Evolutionary conservation across 2,113 vertebrate species (phyloP).

Genomic region (Bos taurus): DNA sequence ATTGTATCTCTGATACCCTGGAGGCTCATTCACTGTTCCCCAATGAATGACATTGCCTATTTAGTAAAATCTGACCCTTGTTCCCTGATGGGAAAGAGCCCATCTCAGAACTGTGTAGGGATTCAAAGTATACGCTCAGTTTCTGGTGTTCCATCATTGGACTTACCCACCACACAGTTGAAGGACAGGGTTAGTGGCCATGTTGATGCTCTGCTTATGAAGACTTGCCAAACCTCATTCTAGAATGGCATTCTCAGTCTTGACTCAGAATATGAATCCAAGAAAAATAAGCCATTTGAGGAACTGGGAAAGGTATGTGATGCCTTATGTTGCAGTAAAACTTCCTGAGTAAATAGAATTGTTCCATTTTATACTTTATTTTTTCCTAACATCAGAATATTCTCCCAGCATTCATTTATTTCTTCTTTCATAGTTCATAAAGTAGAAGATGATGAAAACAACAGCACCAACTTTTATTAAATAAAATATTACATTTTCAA

Average conservation of each 20-base stretch:
- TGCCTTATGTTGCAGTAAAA: background rate
- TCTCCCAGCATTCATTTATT: background rate
- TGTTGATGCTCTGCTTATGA: background rate
- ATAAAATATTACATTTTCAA: background rate
- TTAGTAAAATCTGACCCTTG: background rate
- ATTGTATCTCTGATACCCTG: background rate
- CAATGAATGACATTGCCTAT: background rate
- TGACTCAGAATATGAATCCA: background rate
- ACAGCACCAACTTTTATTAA: background rate
- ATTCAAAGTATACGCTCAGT: background rate
- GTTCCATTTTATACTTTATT: background rate
- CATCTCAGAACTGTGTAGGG: background rate
- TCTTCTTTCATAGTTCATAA: background rate
- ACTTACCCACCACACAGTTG: rapidly evolving
- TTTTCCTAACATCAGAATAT: background rate
- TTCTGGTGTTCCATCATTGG: background rate
- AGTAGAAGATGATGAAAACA: background rate
- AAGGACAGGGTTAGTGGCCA: background rate
- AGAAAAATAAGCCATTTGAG: background rate
- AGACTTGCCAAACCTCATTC: background rate
- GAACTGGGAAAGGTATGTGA: background rate
- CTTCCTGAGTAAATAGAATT: background rate
- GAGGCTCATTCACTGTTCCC: background rate
- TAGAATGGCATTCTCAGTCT: background rate
- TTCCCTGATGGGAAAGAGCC: background rate